These are phyloP conservation scores for Syngnathus typhle DNA, from an alignment of 2,113 vertebrate genomes.

Conservation along the genomic window DNA sequence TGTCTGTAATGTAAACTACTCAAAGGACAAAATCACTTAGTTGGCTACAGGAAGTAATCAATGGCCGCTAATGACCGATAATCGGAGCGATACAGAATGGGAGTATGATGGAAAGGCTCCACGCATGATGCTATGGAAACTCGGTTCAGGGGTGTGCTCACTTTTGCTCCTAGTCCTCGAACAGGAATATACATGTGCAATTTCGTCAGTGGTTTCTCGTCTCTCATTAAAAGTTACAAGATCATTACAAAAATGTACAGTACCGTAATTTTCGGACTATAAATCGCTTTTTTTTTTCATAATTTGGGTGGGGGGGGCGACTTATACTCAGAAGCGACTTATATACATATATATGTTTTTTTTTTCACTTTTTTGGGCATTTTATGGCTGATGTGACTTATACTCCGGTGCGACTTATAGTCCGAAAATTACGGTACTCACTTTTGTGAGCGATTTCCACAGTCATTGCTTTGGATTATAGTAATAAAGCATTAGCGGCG, in stretches of 20 bases:
- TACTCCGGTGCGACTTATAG: no score
- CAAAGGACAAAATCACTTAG: neutral
- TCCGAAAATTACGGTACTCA: no score
- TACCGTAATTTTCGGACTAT: no score
- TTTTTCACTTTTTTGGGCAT: no score
- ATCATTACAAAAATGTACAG: neutral
- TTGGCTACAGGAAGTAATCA: neutral
- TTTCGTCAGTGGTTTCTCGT: neutral
- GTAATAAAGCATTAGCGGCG: neutral
- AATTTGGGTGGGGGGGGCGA: no score
- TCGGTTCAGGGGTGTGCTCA: neutral
- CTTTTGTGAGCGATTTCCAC: neutral
- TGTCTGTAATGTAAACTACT: slow-evolving; percentile 2
- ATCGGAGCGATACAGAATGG: neutral
- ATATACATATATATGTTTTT: no score
- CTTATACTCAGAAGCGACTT: no score
- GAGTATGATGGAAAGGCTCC: neutral
- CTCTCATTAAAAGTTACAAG: neutral
- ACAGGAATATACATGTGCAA: no score
- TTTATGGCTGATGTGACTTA: no score
- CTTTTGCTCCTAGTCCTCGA: no score
- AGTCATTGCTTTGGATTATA: neutral
- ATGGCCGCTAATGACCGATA: slow-evolving; percentile 1
- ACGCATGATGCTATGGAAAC: neutral
- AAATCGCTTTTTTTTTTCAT: no score